Percentiles rank a stretch among this genome's conserved stretches.
Conservation (phyloP, 2,888 invertebrate genomes). For the Idaea biselata region DNA sequence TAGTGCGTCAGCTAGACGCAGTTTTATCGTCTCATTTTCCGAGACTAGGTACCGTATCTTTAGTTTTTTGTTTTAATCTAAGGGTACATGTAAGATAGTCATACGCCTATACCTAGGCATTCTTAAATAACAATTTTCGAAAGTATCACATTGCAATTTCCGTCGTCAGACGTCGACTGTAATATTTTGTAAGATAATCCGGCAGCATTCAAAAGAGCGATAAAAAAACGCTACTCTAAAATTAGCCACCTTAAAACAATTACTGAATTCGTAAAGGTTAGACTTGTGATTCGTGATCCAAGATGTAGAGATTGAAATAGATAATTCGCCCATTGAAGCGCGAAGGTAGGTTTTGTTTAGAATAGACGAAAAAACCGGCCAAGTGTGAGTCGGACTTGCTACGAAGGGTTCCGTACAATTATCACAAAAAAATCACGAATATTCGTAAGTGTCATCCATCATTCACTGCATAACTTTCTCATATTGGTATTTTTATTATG, state of each 20-base stretch:
- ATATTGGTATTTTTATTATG: too few relatives aligned
- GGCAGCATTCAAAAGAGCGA: not conserved
- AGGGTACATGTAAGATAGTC: too few relatives aligned
- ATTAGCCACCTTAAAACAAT: not conserved
- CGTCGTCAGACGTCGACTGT: not conserved
- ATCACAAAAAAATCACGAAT: too few relatives aligned
- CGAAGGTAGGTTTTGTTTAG: conserved; percentile 32
- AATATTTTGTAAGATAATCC: not conserved
- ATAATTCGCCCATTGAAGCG: conserved; percentile 24
- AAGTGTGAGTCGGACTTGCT: conserved; percentile 10
- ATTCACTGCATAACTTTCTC: too few relatives aligned
- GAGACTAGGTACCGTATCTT: too few relatives aligned
- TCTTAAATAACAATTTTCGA: not conserved
- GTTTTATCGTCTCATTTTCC: too few relatives aligned
- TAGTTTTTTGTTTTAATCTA: too few relatives aligned
- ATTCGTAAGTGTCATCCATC: too few relatives aligned
- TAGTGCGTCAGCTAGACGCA: too few relatives aligned
- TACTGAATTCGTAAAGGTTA: conserved; percentile 29
- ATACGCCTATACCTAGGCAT: not conserved
- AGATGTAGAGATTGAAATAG: conserved; percentile 30
- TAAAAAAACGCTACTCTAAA: not conserved
- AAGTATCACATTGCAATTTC: not conserved
- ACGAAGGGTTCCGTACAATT: not conserved
- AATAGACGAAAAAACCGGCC: conserved; percentile 18
- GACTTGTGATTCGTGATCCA: conserved; percentile 42